A percentile compares a stretch with the other conserved stretches of the same genome.
Conservation (phyloP, 2,888 invertebrate species). For the Drosophila quasianomalipes region DNA sequence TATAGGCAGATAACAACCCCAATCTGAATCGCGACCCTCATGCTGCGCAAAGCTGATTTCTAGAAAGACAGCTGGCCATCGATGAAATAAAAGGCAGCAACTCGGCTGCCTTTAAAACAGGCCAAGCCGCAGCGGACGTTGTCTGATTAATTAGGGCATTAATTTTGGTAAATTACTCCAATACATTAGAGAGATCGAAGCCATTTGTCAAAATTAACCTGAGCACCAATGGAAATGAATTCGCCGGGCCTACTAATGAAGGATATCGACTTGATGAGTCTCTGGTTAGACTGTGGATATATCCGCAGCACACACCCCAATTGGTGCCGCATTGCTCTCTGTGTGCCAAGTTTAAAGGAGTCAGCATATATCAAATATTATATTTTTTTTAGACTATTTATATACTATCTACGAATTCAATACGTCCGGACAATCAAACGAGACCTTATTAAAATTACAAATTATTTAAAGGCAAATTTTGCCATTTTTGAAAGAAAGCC, state of each 20-base stretch:
- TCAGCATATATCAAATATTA: too few species aligned
- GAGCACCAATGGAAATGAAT: slow-evolving; percentile 76
- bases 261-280: slow-evolving; percentile 26
- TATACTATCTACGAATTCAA: too few species aligned
- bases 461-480: too few species aligned
- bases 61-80: slow-evolving; percentile 51
- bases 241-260: slow-evolving; percentile 55
- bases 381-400: too few species aligned
- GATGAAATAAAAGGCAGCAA: slow-evolving; percentile 14
- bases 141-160: slow-evolving; percentile 84
- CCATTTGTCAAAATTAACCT: slow-evolving; percentile 85
- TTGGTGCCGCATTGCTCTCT: too few species aligned
- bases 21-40: background rate
- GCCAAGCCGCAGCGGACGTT: slow-evolving; percentile 46
- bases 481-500: too few species aligned
- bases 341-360: too few species aligned
- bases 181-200: slow-evolving; percentile 85
- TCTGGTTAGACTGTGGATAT: slow-evolving; percentile 24
- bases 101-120: slow-evolving; percentile 45
- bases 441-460: too few species aligned
- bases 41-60: slow-evolving; percentile 58
- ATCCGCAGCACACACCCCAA: too few species aligned
- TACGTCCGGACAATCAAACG: too few species aligned
- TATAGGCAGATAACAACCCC: background rate
- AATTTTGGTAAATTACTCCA: slow-evolving; percentile 84